Evolutionary conservation across 2,113 vertebrate species (phyloP), one percentile per base, ranked within the genome.

Genomic region (Holacanthus passer): DNA sequence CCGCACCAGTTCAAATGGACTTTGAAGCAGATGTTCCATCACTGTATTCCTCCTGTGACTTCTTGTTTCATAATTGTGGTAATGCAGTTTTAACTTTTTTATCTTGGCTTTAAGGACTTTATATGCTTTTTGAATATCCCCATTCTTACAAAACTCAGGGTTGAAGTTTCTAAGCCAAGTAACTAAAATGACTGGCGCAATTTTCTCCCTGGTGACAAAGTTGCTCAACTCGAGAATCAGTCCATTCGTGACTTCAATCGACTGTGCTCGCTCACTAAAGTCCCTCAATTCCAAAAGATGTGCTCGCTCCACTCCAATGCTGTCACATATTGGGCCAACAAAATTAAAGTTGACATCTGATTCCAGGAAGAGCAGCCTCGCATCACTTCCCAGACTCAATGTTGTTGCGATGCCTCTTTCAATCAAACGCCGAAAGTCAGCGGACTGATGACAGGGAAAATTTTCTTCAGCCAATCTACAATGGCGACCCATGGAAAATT

Each of bases 261-360:
- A 89, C 72, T 93, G 86, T 3, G 92, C 95, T 32, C 69, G 85
- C 47, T 95, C 94, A 20, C 94, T 90, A 85, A 96, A 95, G 72
- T 96, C 94, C 1, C 71, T 92, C 83, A 95, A 88, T 77, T 95
- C 91, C 73, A 96, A 83, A 50, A 96, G 92, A 80, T 95, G 93
- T 31, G 84, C 64, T 53, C 94, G 90, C 52, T 93, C 91, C 2
- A 96, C 93, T 35, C 95, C 95, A 16, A 95, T 94, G 77, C 92
- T 94, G 24, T 96, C 95, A 55, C 95, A 96, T 78, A 95, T 91
- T 1, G 95, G 94, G 11, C 95, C 95, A 14, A 96, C 95, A 82
- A 94, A 95, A 73, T 93, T 93, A 82, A 96, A 96, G 87, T 95
- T 95, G 27, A 92, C 93, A 1, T 89, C 39, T 4, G 93, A 90